Base-by-base conservation (phyloP, 2,888 invertebrate species). In the Chrysopilus asiliformis region DNA sequence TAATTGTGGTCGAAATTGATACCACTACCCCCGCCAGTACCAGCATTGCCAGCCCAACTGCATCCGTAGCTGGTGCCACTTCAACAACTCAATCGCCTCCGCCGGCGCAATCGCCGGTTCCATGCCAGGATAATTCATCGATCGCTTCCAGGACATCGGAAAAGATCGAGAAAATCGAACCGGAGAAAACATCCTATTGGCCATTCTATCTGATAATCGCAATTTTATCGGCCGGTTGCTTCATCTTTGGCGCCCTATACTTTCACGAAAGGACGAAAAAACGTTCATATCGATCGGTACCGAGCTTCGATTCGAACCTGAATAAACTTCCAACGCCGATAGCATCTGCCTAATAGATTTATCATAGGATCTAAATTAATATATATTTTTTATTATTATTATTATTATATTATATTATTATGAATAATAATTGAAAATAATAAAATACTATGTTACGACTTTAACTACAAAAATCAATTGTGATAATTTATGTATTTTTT, bases 281-380 rank as follows among this genome's bases (percentile, higher is more conserved):
- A 44, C 56, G 60, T 46, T 61, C 63, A 44, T 61, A 61, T 42
- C 49, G 54, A 18, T 58, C 60, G 3, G 60, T 60, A 32, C 56
- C 59, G 12, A 56, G 50, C 38, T 49, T 56, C 39, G 63, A 62
- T 44, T 56, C 59, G 31, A 60, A 56, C 43, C 33, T 32, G 6
- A 38, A 38, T 32, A 38, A 38, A 15, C 32, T 38, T 15, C 27
- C 32, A 31, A 19, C 31, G 25, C 25, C 15, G 17, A 20, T 32
- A 25, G 13, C 36, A 15, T 31, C 36, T 14, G n/a, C n/a, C n/a
- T n/a, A n/a, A n/a, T n/a, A n/a, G n/a, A n/a, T n/a, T n/a, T n/a
- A n/a, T n/a, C n/a, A n/a, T n/a, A n/a, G n/a, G n/a, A n/a, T n/a
- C n/a, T n/a, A n/a, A n/a, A n/a, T n/a, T n/a, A n/a, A n/a, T n/a